These are phyloP conservation scores for Lacerta bilineata DNA, from an alignment of 2,797 vertebrate genomes.

Conservation along the genomic window DNA sequence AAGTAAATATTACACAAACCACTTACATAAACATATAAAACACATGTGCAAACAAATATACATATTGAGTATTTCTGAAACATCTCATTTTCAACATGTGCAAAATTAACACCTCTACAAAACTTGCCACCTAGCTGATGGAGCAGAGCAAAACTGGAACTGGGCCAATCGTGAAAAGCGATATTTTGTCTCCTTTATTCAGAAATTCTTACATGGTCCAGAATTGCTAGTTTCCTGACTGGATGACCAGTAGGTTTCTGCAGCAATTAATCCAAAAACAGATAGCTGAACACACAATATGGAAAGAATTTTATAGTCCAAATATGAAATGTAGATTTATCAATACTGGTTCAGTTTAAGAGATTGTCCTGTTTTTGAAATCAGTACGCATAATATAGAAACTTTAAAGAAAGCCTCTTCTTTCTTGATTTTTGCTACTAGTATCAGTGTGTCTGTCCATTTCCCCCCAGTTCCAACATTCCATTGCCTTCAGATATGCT, in stretches of 20 bases:
- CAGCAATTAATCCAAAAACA: constrained; percentile 36
- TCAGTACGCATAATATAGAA: background rate
- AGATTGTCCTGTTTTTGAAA: background rate
- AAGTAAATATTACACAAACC: constrained; percentile 8
- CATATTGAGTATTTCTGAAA: background rate
- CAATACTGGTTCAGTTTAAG: constrained; percentile 17
- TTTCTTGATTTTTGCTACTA: background rate
- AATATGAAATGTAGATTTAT: constrained; percentile 16
- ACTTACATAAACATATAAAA: background rate
- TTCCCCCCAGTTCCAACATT: background rate
- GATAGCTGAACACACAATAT: constrained; percentile 17
- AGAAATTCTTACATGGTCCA: constrained; percentile 48
- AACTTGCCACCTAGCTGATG: background rate
- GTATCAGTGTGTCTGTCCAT: background rate
- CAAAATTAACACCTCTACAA: constrained; percentile 49
- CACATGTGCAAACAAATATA: constrained; percentile 19
- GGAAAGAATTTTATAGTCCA: background rate
- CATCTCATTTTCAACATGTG: background rate
- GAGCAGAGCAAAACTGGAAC: constrained; percentile 2
- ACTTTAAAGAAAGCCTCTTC: background rate
- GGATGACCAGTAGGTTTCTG: constrained; percentile 3
- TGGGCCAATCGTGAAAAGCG: constrained; percentile 36
- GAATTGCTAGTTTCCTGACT: constrained; percentile 32
- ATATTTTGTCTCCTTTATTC: constrained; percentile 40
- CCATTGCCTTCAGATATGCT: too few species aligned